These are phyloP conservation scores for Lobophora halterata DNA, from an alignment of 2,888 invertebrate genomes.

Conservation along the genomic window DNA sequence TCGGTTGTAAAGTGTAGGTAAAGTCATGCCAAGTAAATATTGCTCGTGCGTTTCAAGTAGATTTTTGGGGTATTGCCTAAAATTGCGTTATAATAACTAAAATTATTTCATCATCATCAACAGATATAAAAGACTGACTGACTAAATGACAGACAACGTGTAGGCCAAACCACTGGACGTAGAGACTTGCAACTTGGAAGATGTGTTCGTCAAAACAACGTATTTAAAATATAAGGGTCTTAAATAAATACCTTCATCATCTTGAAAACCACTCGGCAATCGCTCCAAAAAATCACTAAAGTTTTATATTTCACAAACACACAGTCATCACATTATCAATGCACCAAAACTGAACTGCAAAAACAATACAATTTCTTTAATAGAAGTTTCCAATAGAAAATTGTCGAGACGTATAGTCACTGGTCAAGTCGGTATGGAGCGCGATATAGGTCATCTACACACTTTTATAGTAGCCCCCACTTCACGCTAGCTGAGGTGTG, in stretches of 20 bases:
- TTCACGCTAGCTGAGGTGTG: constrained; percentile 14
- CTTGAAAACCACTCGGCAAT: constrained; percentile 27
- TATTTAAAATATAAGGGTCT: constrained; percentile 13
- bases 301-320: constrained; percentile 14
- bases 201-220: no score
- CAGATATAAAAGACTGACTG: no score
- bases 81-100: no score
- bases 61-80: no score
- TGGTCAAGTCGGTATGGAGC: constrained; percentile 48
- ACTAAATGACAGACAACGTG: no score
- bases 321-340: constrained; percentile 22
- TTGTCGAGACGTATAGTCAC: constrained; percentile 38
- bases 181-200: no score
- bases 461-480: constrained; percentile 66
- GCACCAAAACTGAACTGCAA: constrained; percentile 2
- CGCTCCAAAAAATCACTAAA: constrained; percentile 31
- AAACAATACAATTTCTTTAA: neutral
- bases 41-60: no score
- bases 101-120: no score
- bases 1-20: no score
- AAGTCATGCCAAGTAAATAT: no score
- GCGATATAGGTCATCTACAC: constrained; percentile 66
- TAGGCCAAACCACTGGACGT: no score
- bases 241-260: constrained; percentile 44
- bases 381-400: constrained; percentile 3